Evolutionary conservation across 1,140 invertebrate species (phyloP), one percentile per base, ranked within the genome.

Genomic region (Heliconius himera): DNA sequence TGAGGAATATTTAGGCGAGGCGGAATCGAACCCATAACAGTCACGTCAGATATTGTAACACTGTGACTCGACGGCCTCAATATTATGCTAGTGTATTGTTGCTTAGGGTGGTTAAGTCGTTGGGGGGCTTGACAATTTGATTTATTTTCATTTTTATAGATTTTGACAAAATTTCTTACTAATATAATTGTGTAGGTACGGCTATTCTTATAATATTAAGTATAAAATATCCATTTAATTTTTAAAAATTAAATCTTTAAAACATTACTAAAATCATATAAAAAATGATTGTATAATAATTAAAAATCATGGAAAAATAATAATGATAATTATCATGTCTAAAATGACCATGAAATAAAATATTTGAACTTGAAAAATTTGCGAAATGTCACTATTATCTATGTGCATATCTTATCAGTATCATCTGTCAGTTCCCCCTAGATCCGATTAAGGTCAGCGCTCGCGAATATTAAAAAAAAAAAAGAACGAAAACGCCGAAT

Each of bases 381-480:
- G 36, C 29, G 18, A 56, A 74, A 56, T 29, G 1, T 66, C 4
- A 74, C 46, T 51, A 56, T 74, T 74, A 56, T 56, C 41, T 18
- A 51, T 51, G 49, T 51, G 8, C 56, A 73, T 51, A 74, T 79
- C 77, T 79, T 79, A 74, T 79, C 77, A 13, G 60, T 9, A 76
- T 49, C 78, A 80, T 76, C 78, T 80, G 81, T 78, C 77, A 66
- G 46, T 46, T 77, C 74, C 51, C 77, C 77, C 70, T 81, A 81
- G 71, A 80, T 84, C 79, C 81, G 71, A 83, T 73, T 76, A 81
- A 82, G 83, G 83, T 84, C 83, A 83, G 80, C 71, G 82, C 80
- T 83, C 80, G 73, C 74, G 54, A 51, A 51, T 51, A 36, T 51
- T 18, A 77, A 79, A 84, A 82, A 84, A 84, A 83, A 77, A 80